These are phyloP conservation scores for Strigamia transsilvanica DNA, from an alignment of 2,888 invertebrate genomes.

Conservation along the genomic window DNA sequence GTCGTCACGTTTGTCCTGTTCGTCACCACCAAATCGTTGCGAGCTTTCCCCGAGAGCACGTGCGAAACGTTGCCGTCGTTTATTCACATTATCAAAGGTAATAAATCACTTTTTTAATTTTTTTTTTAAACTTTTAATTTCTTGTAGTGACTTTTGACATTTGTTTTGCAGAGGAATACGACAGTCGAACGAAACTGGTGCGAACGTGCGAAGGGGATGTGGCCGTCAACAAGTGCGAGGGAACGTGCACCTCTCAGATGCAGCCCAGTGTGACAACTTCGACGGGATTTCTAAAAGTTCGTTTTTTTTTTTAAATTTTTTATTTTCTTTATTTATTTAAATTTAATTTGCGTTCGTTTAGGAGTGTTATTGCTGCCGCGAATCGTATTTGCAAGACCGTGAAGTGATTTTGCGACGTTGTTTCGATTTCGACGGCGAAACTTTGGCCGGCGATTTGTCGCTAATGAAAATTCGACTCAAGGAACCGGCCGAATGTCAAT, in stretches of 20 bases:
- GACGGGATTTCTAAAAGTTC: conserved; percentile 86
- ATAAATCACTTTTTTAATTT: conserved; percentile 46
- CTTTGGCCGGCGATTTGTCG: conserved; percentile 72
- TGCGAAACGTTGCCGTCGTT: conserved; percentile 88
- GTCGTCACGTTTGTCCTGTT: neutral
- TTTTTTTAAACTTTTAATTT: neutral
- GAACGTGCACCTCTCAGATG: conserved; percentile 89
- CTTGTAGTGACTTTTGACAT: neutral
- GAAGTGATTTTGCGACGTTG: conserved; percentile 82
- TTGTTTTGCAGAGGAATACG: conserved; percentile 79
- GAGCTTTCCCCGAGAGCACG: conserved; percentile 59
- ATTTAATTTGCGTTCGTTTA: conserved; percentile 61
- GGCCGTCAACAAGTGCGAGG: conserved; percentile 91
- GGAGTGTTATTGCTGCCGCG: conserved; percentile 93
- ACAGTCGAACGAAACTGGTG: conserved; percentile 81
- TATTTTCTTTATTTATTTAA: neutral
- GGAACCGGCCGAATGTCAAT: conserved; percentile 89
- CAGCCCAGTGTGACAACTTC: conserved; percentile 88
- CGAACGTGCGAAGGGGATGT: conserved; percentile 90
- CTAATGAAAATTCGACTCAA: conserved; percentile 80
- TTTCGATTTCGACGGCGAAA: conserved; percentile 85
- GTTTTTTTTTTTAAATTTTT: neutral
- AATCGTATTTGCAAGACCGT: conserved; percentile 83
- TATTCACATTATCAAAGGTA: conserved; percentile 86
- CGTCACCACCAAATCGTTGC: conserved; percentile 44